Percentiles rank a stretch among this genome's conserved stretches.
Conservation (phyloP, 2,113 vertebrate species). For the chimpanzee (Pan troglodytes) region DNA sequence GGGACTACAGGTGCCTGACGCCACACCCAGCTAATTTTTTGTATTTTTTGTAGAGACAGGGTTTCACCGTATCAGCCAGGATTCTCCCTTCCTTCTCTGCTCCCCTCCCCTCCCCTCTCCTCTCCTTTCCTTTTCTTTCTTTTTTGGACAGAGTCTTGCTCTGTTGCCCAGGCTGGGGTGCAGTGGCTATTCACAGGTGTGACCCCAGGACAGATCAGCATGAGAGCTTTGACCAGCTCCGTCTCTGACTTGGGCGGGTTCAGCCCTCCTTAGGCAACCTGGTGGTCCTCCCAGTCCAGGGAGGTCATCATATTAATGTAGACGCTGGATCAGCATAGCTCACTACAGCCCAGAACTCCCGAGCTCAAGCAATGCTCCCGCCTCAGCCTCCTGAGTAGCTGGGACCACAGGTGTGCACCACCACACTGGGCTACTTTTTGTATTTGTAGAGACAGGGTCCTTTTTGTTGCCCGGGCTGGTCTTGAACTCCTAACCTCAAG, state of each 20-base stretch:
- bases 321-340: not conserved
- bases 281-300: not conserved
- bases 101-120: too few relatives aligned
- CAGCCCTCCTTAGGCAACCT: not conserved
- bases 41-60: too few relatives aligned
- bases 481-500: too few relatives aligned
- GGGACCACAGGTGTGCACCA: not conserved
- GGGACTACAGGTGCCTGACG: accelerated
- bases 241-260: not conserved
- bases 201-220: not conserved
- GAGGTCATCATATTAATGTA: not conserved
- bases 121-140: too few relatives aligned
- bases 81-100: too few relatives aligned
- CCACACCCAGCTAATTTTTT: accelerated
- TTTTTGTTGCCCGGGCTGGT: too few relatives aligned
- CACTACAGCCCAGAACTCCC: not conserved
- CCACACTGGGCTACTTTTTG: too few relatives aligned
- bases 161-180: not conserved
- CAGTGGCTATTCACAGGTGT: not conserved
- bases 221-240: not conserved
- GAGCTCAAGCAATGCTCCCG: not conserved
- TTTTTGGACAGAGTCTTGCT: too few relatives aligned
- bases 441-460: too few relatives aligned
- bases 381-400: not conserved
- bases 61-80: too few relatives aligned